These are phyloP conservation scores for Gouania willdenowi DNA, from an alignment of 2,797 vertebrate species.

Conservation along the genomic window DNA sequence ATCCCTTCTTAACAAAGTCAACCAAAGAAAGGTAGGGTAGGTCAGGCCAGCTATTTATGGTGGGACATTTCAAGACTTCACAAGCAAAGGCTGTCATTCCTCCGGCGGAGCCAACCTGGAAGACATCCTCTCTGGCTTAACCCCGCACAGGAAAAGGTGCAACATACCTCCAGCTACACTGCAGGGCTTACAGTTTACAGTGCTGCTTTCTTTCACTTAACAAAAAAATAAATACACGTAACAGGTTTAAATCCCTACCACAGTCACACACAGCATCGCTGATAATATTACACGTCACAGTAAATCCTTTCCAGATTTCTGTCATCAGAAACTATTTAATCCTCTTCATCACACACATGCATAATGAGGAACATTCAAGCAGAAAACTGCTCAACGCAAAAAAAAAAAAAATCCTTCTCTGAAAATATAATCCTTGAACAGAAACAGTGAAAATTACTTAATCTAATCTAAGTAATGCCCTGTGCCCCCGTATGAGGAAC, in stretches of 20 bases:
- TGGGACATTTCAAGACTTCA: slow-evolving; percentile 12
- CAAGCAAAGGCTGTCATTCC: slow-evolving; percentile 18
- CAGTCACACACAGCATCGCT: background rate
- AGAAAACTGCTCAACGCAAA: slow-evolving; percentile 15
- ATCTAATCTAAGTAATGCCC: too few relatives aligned
- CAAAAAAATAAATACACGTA: background rate
- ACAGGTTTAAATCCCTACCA: background rate
- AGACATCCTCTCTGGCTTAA: background rate
- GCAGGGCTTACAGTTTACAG: background rate
- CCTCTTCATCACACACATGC: slow-evolving; percentile 10
- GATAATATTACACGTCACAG: slow-evolving; percentile 2
- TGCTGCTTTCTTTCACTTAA: too few relatives aligned
- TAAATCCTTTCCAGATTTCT: slow-evolving; percentile 1
- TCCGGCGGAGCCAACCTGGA: background rate
- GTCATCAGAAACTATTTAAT: slow-evolving; percentile 20
- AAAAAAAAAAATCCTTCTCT: background rate
- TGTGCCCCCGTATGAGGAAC: too few relatives aligned
- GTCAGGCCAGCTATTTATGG: slow-evolving; percentile 17
- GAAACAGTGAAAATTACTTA: too few relatives aligned
- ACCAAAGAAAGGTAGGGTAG: slow-evolving; percentile 15
- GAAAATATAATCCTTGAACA: too few relatives aligned
- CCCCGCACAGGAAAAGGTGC: background rate
- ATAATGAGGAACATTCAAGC: slow-evolving; percentile 37
- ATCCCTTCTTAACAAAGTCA: slow-evolving; percentile 8
- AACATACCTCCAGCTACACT: slow-evolving; percentile 1